phyloP scores from a whole-genome alignment of 2,888 invertebrate genomes.

The Alentia gelatinosa region DNA sequence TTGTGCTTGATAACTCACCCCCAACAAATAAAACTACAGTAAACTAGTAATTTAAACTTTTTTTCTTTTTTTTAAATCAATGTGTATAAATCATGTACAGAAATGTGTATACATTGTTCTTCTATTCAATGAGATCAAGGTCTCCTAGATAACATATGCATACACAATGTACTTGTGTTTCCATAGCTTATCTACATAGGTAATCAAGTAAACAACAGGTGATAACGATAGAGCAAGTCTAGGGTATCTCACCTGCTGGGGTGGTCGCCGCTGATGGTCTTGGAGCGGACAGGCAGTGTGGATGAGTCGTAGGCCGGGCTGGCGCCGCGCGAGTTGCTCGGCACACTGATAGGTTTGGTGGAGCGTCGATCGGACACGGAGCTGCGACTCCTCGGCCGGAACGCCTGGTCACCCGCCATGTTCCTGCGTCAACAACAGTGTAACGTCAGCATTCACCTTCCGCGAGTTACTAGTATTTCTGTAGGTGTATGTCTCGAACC shows the following conservation, averaged over 20 bases:
- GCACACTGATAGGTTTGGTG: not conserved
- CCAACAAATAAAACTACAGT: not conserved
- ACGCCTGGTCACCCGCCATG: constrained; percentile 41
- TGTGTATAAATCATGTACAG: too few species aligned
- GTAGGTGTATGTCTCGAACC: too few species aligned
- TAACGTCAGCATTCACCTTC: too few species aligned
- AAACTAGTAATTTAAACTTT: not conserved
- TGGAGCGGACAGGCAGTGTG: constrained; percentile 83
- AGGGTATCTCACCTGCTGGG: constrained; percentile 75
- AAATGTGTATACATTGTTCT: too few species aligned
- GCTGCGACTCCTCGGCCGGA: constrained; percentile 55
- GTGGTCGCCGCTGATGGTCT: constrained; percentile 85
- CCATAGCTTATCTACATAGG: too few species aligned
- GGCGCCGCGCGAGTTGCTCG: not conserved
- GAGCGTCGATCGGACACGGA: constrained; percentile 37
- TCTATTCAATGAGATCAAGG: too few species aligned
- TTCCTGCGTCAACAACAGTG: not conserved
- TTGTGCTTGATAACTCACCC: not conserved
- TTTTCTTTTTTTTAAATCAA: not conserved
- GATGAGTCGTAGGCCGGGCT: constrained; percentile 46
- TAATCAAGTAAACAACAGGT: too few species aligned
- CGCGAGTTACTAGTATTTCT: too few species aligned
- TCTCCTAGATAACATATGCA: too few species aligned
- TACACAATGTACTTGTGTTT: too few species aligned
- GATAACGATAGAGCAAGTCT: too few species aligned